Base-by-base conservation (phyloP, 2,113 vertebrate genomes). In the Menura novaehollandiae region DNA sequence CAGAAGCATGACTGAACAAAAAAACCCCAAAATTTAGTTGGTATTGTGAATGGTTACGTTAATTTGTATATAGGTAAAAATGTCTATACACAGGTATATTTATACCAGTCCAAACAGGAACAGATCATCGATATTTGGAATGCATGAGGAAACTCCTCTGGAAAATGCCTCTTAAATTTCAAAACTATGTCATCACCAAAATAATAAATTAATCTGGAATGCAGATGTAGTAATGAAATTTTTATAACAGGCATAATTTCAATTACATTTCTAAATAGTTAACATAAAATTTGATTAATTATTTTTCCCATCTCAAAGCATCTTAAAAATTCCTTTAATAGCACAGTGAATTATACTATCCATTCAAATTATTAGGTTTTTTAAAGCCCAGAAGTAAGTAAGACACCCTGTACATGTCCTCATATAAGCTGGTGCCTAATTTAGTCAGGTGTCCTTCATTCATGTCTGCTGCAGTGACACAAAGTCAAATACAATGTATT, bases 11-110 rank as follows among this genome's bases (percentile, higher is more conserved):
- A 77, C 11, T 27, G 35, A 62, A 58, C 18, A 32, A 71, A 79
- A 83, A 27, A 5, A 0, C 0, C 3, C 16, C n/a, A 55, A 33
- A 9, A 2, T 10, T 30, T 69, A n/a, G 6, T 49, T 81, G 76
- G 19, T 91, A 16, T 55, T 56, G 39, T 56, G 39, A 92, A 63
- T 7, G 49, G 11, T 85, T 66, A 62, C n/a, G 43, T 46, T 76
- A 37, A 60, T 68, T 68, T 71, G 23, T 72, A 16, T 43, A 12
- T 21, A 30, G 30, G 33, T 64, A 67, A 76, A 92, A 94, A 66
- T 30, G 5, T 44, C 17, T 74, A 21, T 27, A 17, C 4, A 51
- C 21, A 49, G 8, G 12, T 62, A 67, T 63, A 67, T 63, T 44
- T 66, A 43, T 87, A 72, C 13, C 49, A 56, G 39, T 47, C 41